phyloP scores from a whole-genome alignment of 2,797 vertebrate genomes.

The Mormyrops boulengeri region DNA sequence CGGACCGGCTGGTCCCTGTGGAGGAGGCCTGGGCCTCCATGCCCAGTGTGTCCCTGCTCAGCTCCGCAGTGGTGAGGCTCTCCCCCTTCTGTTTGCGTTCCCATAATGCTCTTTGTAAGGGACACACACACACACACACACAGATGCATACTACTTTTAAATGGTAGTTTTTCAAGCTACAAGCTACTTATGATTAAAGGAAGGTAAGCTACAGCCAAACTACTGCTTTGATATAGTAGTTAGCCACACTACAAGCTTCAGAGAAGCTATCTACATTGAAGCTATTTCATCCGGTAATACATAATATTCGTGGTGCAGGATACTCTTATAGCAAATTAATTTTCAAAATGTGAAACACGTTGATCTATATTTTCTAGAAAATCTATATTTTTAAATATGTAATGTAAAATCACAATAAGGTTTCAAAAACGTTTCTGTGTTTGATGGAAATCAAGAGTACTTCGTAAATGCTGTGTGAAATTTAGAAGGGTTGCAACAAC shows the following conservation, averaged over 20 bases:
- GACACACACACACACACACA: not conserved
- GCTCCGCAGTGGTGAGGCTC: conserved; percentile 51
- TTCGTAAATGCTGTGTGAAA: not conserved
- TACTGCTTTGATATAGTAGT: not conserved
- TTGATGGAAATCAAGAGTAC: not conserved
- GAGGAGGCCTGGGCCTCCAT: conserved; percentile 63
- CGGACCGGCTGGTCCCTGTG: conserved; percentile 63
- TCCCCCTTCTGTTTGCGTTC: conserved; percentile 5
- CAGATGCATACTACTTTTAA: not conserved
- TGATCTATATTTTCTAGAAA: too few species aligned
- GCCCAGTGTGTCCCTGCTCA: conserved; percentile 55
- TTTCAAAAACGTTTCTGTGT: not conserved
- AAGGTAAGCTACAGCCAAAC: not conserved
- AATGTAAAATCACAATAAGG: not conserved
- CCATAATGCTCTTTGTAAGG: not conserved
- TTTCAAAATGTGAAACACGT: not conserved
- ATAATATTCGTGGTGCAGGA: not conserved
- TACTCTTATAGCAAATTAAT: not conserved
- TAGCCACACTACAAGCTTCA: not conserved
- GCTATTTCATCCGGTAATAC: not conserved
- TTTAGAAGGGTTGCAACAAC: not conserved
- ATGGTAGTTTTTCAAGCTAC: not conserved
- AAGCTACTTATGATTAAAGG: not conserved
- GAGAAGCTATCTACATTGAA: not conserved
- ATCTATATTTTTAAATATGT: not conserved